Evolutionary conservation across 2,888 invertebrate species (phyloP).

Genomic region (Malthinus flaveolus): DNA sequence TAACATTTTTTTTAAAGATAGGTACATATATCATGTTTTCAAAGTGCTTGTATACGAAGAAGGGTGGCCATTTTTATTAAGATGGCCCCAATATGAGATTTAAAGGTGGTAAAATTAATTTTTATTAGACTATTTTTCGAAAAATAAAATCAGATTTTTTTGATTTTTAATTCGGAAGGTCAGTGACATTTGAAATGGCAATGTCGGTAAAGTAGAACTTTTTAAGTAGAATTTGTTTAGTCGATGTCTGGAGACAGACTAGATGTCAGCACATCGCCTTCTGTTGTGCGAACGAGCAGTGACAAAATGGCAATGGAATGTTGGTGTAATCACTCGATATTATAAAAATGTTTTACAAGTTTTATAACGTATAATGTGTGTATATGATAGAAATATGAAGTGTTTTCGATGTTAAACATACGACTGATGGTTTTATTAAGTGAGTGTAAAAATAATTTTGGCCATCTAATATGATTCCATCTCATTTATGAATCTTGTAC

Average conservation of each 20-base stretch:
- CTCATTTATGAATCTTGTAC: constrained; percentile 52
- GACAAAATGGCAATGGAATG: constrained; percentile 58
- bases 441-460: constrained; percentile 11
- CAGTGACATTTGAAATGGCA: background rate
- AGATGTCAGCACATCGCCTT: constrained; percentile 36
- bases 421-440: constrained; percentile 7
- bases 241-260: constrained; percentile 15
- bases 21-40: no score
- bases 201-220: constrained; percentile 21
- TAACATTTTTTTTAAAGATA: no score
- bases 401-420: constrained; percentile 37
- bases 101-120: no score
- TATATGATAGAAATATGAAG: constrained; percentile 44
- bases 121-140: no score
- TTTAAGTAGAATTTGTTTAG: background rate
- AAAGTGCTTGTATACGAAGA: no score
- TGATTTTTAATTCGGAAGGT: no score
- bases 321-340: constrained; percentile 32
- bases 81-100: no score
- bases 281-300: constrained; percentile 42
- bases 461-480: constrained; percentile 35
- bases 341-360: constrained; percentile 46
- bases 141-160: background rate
- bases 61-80: no score
- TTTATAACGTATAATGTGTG: constrained; percentile 37